Evolutionary conservation across 1,140 invertebrate species (phyloP).

Genomic region (Parasteatoda tepidariorum): DNA sequence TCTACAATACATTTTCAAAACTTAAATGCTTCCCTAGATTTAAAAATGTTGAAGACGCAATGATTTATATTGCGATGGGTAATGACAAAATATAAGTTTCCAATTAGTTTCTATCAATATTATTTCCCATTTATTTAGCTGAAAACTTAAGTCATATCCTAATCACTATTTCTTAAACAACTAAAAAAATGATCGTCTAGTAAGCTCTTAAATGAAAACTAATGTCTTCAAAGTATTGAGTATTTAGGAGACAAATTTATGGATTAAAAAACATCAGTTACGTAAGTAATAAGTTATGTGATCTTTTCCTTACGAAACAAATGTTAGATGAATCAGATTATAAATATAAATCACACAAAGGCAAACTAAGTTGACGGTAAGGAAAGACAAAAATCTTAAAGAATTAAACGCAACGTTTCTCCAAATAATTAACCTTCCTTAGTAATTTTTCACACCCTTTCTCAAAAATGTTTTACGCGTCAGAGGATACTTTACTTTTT

Average conservation of each 20-base stretch:
- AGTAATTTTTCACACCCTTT: not conserved
- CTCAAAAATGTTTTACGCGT: not conserved
- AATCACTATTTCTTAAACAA: not conserved
- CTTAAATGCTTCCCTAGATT: too few species aligned
- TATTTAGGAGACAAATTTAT: slow-evolving; percentile 54
- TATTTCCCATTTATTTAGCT: not conserved
- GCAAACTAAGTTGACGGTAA: not conserved
- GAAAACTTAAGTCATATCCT: not conserved
- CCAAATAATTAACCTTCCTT: slow-evolving; percentile 49
- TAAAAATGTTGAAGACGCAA: too few species aligned
- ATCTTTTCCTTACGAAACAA: too few species aligned
- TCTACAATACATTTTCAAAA: too few species aligned
- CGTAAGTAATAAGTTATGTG: too few species aligned
- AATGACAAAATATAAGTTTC: too few species aligned
- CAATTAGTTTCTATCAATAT: not conserved
- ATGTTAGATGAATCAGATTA: slow-evolving; percentile 35
- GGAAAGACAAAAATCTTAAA: slow-evolving; percentile 6
- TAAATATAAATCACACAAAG: slow-evolving; percentile 45
- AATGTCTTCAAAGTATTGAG: slow-evolving; percentile 49
- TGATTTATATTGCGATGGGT: too few species aligned
- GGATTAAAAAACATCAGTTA: slow-evolving; percentile 15
- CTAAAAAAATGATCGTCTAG: not conserved
- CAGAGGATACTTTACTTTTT: slow-evolving; percentile 4
- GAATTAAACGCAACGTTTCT: slow-evolving; percentile 53
- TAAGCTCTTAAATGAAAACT: slow-evolving; percentile 39